Base-by-base conservation (phyloP, 2,113 vertebrate genomes). In the Sinocyclocheilus anophthalmus region DNA sequence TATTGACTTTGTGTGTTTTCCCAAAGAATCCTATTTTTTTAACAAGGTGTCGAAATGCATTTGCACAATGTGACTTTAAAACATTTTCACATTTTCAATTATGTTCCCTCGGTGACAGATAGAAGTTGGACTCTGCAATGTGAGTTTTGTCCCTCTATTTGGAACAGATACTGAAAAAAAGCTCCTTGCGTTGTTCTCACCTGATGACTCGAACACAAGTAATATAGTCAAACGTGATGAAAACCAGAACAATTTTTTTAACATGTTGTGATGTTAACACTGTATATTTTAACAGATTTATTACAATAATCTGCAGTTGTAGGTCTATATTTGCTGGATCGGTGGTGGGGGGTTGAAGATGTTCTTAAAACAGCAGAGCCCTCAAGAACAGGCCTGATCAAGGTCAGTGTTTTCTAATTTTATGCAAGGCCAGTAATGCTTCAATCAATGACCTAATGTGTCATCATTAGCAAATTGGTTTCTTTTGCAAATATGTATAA, bases 261-360 rank as follows among this genome's bases (percentile, higher is more conserved):
- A 26, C 9, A 55, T 72, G n/a, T 69, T 86, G 42, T 84, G 76
- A 65, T 16, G 20, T 13, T 63, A 63, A 39, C 24, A 50, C 11
- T 65, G 39, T 59, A 8, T 55, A 20, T 33, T 55, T 77, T 10
- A 77, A 14, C 12, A 20, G 14, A 26, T 7, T 14, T 63, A 14
- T 30, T 85, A 90, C 48, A 53, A 14, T 93, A 83, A 72, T 84
- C 88, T 90, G 81, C 90, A 95, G 96, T 96, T 91, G 94, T 96
- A 84, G 97, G 95, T 22, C 92, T 98, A 80, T 97, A 96, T 92
- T 94, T 98, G 89, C 94, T 92, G 92, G 93, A 94, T 79, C 94
- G 91, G 67, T 98, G 97, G 97, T 98, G 97, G 97, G 87, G 94
- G 42, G 79, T 96, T 89, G 95, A 97, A 85, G 96, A 98, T 76